Evolutionary conservation across 2,113 vertebrate genomes (phyloP).

Genomic region (Chinchilla lanigera): DNA sequence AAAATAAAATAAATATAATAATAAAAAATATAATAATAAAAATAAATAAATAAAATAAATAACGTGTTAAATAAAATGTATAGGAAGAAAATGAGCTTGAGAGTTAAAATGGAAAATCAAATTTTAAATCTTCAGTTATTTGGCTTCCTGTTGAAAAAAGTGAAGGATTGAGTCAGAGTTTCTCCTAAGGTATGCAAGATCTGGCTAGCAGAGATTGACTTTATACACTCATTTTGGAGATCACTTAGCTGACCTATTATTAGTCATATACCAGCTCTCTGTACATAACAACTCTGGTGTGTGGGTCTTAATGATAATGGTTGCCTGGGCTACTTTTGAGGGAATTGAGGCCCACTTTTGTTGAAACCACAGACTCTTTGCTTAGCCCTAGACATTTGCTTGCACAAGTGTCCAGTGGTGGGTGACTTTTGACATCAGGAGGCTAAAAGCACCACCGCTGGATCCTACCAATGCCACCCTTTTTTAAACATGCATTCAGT

Average conservation of each 20-base stretch:
- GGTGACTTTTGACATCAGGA: background rate
- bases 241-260: background rate
- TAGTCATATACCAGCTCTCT: background rate
- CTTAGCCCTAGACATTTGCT: background rate
- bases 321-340: background rate
- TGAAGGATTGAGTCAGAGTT: background rate
- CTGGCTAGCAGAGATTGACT: background rate
- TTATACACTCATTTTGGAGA: background rate
- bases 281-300: background rate
- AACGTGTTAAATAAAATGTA: background rate
- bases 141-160: background rate
- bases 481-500: background rate
- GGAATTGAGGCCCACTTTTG: background rate
- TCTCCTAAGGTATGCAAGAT: background rate
- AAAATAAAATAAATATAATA: too few species aligned
- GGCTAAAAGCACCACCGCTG: background rate
- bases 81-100: constrained; percentile 2
- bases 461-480: background rate
- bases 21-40: too few species aligned
- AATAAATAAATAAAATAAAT: too few species aligned
- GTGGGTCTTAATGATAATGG: background rate
- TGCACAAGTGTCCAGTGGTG: background rate
- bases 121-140: background rate
- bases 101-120: background rate
- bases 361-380: background rate